Evolutionary conservation across 64 coral and sea anemone genomes (phyloP).

Genomic region (Cladopsammia gracilis): DNA sequence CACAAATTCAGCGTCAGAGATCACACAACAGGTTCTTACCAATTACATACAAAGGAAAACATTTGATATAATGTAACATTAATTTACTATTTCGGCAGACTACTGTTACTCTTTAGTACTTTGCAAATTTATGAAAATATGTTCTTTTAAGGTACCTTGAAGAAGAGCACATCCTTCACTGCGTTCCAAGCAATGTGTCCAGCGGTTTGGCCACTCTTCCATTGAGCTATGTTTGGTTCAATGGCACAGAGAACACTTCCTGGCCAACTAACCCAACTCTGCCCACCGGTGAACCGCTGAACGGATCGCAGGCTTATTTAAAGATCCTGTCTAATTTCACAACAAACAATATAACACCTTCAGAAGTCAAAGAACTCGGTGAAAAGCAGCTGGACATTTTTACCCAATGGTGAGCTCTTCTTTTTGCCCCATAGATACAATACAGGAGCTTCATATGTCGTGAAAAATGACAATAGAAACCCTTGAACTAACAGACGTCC

Average conservation of each 20-base stretch:
- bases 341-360: conserved; percentile 34
- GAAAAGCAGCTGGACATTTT: conserved; percentile 51
- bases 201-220: conserved; percentile 59
- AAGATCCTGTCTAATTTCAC: conserved; percentile 65
- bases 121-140: no score
- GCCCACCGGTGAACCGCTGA: conserved; percentile 49
- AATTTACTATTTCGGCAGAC: no score
- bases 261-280: conserved; percentile 20
- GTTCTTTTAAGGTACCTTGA: conserved; percentile 78
- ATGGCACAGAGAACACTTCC: conserved; percentile 20
- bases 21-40: no score
- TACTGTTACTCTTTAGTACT: no score
- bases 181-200: conserved; percentile 75
- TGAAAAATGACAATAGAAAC: no score
- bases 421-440: neutral
- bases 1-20: no score
- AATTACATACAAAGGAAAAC: no score
- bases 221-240: conserved; percentile 24
- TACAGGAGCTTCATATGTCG: no score
- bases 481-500: no score
- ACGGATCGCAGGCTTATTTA: conserved; percentile 36
- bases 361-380: conserved; percentile 60
- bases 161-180: conserved; percentile 42
- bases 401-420: conserved; percentile 74
- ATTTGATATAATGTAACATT: no score